phyloP scores from a whole-genome alignment of 2,888 invertebrate species.

The Drosophila paucipuncta region DNA sequence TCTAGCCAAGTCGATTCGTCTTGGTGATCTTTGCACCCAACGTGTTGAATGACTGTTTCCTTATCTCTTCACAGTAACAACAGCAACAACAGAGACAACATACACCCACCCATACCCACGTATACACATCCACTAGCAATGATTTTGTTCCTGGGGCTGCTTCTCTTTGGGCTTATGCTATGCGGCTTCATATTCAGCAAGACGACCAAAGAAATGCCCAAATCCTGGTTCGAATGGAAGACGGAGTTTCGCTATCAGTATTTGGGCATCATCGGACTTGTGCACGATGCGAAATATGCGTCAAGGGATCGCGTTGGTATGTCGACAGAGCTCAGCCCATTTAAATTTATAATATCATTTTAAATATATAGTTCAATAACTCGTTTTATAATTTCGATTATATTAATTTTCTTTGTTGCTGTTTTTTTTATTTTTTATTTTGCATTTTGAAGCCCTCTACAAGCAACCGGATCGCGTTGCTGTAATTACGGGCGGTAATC shows the following conservation, averaged over 20 bases:
- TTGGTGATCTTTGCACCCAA: conserved; percentile 49
- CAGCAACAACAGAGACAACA: conserved; percentile 8
- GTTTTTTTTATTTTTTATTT: not conserved
- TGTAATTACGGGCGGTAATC: conserved; percentile 94
- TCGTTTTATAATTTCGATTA: conserved; percentile 20
- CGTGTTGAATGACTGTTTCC: conserved; percentile 13
- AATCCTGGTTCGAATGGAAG: conserved; percentile 84
- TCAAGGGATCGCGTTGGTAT: conserved; percentile 83
- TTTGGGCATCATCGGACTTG: conserved; percentile 80
- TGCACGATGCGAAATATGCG: conserved; percentile 81
- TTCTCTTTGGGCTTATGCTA: conserved; percentile 64
- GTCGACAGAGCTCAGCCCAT: conserved; percentile 36
- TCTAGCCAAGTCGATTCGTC: not conserved
- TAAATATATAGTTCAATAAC: not conserved
- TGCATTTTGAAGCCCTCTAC: conserved; percentile 86
- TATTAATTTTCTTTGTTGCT: not conserved
- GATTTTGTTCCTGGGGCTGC: conserved; percentile 47
- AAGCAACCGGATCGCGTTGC: conserved; percentile 89
- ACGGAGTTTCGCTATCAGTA: conserved; percentile 84
- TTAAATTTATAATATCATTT: not conserved
- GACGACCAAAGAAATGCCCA: conserved; percentile 85
- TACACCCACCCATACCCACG: not conserved
- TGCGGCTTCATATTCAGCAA: conserved; percentile 82
- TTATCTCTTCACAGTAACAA: conserved; percentile 46
- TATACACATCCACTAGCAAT: conserved; percentile 16